Evolutionary conservation across 2,888 invertebrate genomes (phyloP).

Genomic region (Metellina segmentata): DNA sequence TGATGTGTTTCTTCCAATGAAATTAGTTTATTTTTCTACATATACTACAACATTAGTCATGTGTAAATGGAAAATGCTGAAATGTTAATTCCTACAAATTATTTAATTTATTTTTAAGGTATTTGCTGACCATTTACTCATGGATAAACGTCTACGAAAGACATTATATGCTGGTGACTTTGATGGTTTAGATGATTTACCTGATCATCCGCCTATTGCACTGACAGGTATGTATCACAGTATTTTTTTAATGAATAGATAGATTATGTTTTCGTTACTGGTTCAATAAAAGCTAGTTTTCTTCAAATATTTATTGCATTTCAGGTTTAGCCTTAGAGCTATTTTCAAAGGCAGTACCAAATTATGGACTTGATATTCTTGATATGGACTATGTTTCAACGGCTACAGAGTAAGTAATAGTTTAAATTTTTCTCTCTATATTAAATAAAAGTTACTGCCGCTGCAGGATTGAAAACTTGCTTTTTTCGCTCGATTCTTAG

Average conservation of each 20-base stretch:
- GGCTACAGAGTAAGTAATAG: conserved; percentile 78
- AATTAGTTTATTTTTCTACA: too few species aligned
- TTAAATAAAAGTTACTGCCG: too few species aligned
- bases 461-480: too few species aligned
- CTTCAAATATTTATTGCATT: conserved; percentile 11
- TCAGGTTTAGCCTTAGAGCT: conserved; percentile 65
- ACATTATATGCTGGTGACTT: conserved; percentile 67
- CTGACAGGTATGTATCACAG: conserved; percentile 32
- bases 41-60: too few species aligned
- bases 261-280: not conserved
- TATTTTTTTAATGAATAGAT: not conserved
- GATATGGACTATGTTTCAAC: conserved; percentile 74
- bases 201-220: conserved; percentile 63
- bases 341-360: conserved; percentile 74
- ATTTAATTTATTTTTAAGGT: conserved; percentile 37
- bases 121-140: conserved; percentile 60
- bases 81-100: not conserved
- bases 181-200: conserved; percentile 35
- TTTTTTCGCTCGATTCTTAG: too few species aligned
- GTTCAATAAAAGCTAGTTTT: not conserved
- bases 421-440: too few species aligned
- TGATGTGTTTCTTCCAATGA: too few species aligned
- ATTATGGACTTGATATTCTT: conserved; percentile 72
- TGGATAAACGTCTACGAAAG: conserved; percentile 59
- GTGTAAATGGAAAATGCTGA: too few species aligned